Conservation (phyloP, 2,797 vertebrate species). For the Eidolon dupreanum region DNA sequence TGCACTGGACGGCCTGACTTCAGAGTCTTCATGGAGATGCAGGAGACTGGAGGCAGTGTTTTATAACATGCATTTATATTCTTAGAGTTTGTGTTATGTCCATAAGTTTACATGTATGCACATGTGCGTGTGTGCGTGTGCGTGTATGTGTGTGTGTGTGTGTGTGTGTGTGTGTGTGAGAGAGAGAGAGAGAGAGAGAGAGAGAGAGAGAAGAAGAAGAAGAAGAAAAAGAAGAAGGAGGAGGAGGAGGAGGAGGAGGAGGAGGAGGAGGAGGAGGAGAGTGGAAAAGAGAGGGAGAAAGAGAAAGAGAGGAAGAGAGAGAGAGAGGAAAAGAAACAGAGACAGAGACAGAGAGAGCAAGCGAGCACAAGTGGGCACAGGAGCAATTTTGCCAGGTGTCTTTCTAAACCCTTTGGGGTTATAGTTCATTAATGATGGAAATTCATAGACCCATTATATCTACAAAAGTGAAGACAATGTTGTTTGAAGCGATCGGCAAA, state of each 20-base stretch:
- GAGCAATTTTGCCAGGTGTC: neutral
- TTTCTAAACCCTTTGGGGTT: neutral
- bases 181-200: no score
- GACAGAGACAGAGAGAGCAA: no score
- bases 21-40: neutral
- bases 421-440: neutral
- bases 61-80: neutral
- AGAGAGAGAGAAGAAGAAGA: no score
- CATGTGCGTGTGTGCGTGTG: no score
- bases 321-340: no score
- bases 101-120: accelerated
- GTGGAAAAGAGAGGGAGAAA: no score
- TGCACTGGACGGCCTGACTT: neutral
- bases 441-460: neutral
- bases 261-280: no score
- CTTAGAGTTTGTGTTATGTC: neutral
- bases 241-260: no score
- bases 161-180: no score
- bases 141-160: no score
- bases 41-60: neutral
- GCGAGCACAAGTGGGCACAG: accelerated
- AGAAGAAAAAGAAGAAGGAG: no score
- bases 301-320: no score
- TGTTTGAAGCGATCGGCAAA: neutral
- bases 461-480: neutral